Conservation (phyloP, 2,888 invertebrate species). For the Heliconius aoede region DNA sequence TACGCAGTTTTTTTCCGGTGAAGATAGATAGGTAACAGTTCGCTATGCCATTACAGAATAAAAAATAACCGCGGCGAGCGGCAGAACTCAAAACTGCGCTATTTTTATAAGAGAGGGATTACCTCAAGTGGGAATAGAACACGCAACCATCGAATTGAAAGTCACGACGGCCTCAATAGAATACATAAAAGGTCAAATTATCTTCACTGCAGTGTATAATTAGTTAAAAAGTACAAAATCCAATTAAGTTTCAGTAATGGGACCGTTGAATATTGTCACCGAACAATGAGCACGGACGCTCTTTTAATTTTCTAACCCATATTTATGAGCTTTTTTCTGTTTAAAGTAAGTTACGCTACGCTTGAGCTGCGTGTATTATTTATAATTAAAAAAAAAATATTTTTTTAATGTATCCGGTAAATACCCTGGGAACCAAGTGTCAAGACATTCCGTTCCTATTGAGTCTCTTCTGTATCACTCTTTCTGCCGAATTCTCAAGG, state of each 20-base stretch:
- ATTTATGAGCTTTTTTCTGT: constrained; percentile 50
- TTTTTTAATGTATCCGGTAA: too few relatives aligned
- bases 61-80: too few relatives aligned
- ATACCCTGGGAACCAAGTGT: not conserved
- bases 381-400: not conserved
- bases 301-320: constrained; percentile 52
- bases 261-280: constrained; percentile 47
- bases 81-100: not conserved
- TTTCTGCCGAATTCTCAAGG: too few relatives aligned
- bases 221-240: constrained; percentile 16
- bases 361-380: not conserved
- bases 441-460: not conserved
- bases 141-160: not conserved
- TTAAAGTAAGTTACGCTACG: constrained; percentile 49
- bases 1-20: too few relatives aligned
- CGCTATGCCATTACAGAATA: too few relatives aligned
- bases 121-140: too few relatives aligned
- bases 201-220: not conserved
- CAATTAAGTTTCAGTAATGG: constrained; percentile 37
- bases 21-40: too few relatives aligned
- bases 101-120: not conserved
- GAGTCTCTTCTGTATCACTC: too few relatives aligned
- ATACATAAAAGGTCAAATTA: constrained; percentile 16
- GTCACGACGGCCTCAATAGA: not conserved
- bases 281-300: constrained; percentile 47